Percentiles rank a stretch among this genome's conserved stretches.
These are phyloP conservation scores for Okapia johnstoni DNA, from an alignment of 2,113 vertebrate species.

Conservation along the genomic window DNA sequence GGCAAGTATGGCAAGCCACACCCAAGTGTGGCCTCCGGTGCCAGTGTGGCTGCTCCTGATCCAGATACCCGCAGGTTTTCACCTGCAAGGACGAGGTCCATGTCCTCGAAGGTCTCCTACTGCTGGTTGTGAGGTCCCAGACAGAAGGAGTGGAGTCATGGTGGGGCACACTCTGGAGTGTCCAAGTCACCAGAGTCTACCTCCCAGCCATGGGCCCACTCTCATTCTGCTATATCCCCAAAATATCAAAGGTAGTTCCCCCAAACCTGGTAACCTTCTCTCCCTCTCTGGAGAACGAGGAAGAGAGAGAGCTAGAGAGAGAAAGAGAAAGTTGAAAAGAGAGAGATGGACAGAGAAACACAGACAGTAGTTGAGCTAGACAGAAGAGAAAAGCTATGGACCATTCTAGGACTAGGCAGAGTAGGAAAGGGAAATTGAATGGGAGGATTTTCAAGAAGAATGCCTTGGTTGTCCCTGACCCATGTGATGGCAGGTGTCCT, in stretches of 20 bases:
- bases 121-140: background rate
- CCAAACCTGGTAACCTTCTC: background rate
- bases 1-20: background rate
- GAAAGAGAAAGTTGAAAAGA: background rate
- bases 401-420: background rate
- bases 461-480: background rate
- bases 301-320: background rate
- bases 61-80: background rate
- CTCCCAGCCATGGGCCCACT: background rate
- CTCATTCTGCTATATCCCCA: background rate
- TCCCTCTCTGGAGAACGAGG: background rate
- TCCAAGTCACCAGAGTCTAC: background rate
- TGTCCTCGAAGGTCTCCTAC: background rate
- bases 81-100: background rate
- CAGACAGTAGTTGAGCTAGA: background rate
- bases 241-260: background rate
- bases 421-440: background rate
- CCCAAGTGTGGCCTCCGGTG: background rate
- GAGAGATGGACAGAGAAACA: background rate
- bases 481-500: background rate
- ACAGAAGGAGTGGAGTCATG: too few species aligned
- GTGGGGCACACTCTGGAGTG: too few species aligned
- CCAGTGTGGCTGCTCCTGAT: background rate
- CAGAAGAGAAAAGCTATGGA: background rate
- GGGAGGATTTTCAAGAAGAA: background rate